Evolutionary conservation across 2,113 vertebrate species (phyloP), one percentile per base, ranked within the genome.

Genomic region (Channa argus): DNA sequence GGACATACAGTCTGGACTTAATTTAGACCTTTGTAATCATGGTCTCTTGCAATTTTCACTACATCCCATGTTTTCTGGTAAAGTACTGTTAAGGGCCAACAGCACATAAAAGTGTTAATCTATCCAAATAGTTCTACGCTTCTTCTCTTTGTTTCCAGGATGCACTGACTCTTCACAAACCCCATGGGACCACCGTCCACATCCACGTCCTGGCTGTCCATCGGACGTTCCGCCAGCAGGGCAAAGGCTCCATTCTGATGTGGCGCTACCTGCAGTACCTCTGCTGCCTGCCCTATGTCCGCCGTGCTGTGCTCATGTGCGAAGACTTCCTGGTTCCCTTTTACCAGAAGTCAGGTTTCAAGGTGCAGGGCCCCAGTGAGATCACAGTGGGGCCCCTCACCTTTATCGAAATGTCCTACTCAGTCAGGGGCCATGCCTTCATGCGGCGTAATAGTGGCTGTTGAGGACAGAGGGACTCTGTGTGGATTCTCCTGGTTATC

Each of bases 221-320:
- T 78, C 91, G 90, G 52, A 92, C 93, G 63, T 95, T 92, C 83
- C 94, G 95, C 9, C 95, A 96, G 84, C 96, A 97, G 87, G 97
- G 97, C 76, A 97, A 95, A 86, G 96, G 97, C 83, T 94, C 95
- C 70, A 86, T 95, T 71, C 92, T 97, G 38, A 91, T 98, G 88
- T 96, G 96, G 96, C 91, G 96, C 2, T 97, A 97, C 91, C 94
- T 97, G 83, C 95, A 94, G 85, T 84, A 95, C 91, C 94, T 97
- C 82, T 94, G 94, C 2, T 82, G 94, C 77, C 91, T 94, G 89
- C 94, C 93, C 0, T 90, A 80, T 0, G 90, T 95, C 67, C 95
- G 91, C 8, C 91, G 93, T 0, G 96, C 95, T 0, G 83, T 92
- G 53, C 95, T 98, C 83, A 97, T 96, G 96, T 97, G 97, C 0